Base-by-base conservation (phyloP, 2,888 invertebrate species). In the Cerastis rubricosa region DNA sequence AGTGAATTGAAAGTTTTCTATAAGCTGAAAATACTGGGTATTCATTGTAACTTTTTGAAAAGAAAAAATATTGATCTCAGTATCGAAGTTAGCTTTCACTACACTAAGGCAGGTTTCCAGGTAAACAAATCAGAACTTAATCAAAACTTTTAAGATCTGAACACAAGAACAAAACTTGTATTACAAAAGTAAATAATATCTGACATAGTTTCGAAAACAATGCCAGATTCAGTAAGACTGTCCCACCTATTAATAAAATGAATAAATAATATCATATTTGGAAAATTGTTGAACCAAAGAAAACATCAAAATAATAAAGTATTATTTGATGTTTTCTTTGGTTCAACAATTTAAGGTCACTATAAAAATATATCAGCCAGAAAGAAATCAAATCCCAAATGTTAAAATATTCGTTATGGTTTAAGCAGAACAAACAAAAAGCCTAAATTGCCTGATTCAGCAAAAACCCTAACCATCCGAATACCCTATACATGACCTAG, bases 1-100 rank as follows among this genome's bases (percentile, higher is more conserved):
- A 81, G 71, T 54, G 61, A 76, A 84, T 70, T 74, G 25, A 40
- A 74, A 69, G 49, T 71, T 80, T 65, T 49, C n/a, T 71, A 54
- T 47, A 17, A 49, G 54, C 14, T 19, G 61, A 78, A 78, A 63
- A 68, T 47, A 40, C 49, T 68, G 25, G 35, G 7, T 43, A 65
- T 67, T 71, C 17, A 80, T 65, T 54, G 40, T 9, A 47, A 11
- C 40, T 80, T 80, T 72, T 51, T 29, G 8, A 22, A 35, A 65
- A 59, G 59, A 66, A 59, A 65, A 22, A 40, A 9, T 69, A 35
- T 45, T 51, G 9, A 67, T 47, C 17, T 7, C 19, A 49, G 49
- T 49, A 51, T n/a, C 12, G 5, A 54, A n/a, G 54, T 54, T n/a
- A n/a, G n/a, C 12, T n/a, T 54, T 54, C 40, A 45, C 2, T 19